Base-by-base conservation (phyloP, 2,888 invertebrate genomes). In the Sialis fuliginosa region DNA sequence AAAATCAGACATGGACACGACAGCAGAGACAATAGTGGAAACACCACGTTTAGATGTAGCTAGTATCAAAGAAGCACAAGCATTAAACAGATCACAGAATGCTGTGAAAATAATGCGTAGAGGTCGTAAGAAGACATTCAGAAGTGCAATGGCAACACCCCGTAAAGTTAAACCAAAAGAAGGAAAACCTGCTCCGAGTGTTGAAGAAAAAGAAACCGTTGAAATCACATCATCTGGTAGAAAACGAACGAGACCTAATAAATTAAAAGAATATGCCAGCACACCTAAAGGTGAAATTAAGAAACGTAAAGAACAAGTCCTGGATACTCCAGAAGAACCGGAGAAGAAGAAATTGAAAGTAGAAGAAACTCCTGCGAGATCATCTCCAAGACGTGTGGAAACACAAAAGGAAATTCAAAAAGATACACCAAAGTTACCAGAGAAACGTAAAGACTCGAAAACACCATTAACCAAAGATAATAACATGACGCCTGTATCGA, bases 221-320 rank as follows among this genome's bases (percentile, higher is more conserved):
- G 77, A 77, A 62, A 67, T 75, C 1, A 77, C 78, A 1, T 77
- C 78, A 1, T 78, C 77, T 0, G 78, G 78, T 4, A 63, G 78
- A 48, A 69, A 74, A 59, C 65, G 78, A 48, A 77, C 75, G 32
- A 63, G 77, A 46, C 79, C 79, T 1, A 68, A 73, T 48, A 78
- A 78, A 57, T 79, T 71, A 55, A 77, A 77, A 52, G 78, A 79
- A 60, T 71, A 74, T 6, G 75, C 76, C 1, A 77, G 74, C 55
- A 74, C 71, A 1, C 63, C 63, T 49, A 62, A 62, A 52, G 54
- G 55, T 6, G 45, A 48, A 39, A 48, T 42, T 30, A 54, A 54
- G 40, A 62, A 62, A 50, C 54, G 62, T 42, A 64, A 62, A 52
- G n/a, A 10, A 41, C 57, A 62, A 13, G 58, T 57, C 40, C 42